Evolutionary conservation across 1,140 invertebrate genomes (phyloP).

Genomic region (Ericerus pela): DNA sequence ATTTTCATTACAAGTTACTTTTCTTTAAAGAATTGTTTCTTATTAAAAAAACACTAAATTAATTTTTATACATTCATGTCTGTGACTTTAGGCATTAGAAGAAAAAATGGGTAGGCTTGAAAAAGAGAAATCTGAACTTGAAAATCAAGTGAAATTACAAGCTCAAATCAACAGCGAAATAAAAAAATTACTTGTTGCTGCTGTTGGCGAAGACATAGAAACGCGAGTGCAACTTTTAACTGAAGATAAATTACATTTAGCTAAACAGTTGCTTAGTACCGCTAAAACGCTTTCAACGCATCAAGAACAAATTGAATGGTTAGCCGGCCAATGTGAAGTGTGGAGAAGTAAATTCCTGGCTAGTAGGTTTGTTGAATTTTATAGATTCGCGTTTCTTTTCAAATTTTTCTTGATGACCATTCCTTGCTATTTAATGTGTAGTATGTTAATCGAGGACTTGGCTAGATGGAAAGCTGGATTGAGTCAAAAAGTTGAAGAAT

Average conservation of each 20-base stretch:
- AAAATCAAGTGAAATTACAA: conserved; percentile 56
- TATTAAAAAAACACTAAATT: background rate
- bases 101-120: conserved; percentile 40
- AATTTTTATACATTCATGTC: conserved; percentile 4
- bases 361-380: conserved; percentile 44
- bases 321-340: conserved; percentile 84
- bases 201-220: conserved; percentile 84
- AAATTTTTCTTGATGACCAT: background rate
- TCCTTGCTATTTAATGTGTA: background rate
- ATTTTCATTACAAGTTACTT: background rate
- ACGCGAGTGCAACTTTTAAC: conserved; percentile 71
- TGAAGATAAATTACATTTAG: conserved; percentile 78
- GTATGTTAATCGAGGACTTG: conserved; percentile 62
- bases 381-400: background rate
- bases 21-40: background rate
- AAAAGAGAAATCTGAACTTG: conserved; percentile 45
- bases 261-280: conserved; percentile 66
- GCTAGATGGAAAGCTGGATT: conserved; percentile 67
- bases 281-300: conserved; percentile 68
- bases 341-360: conserved; percentile 92
- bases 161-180: conserved; percentile 74
- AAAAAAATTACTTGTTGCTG: conserved; percentile 81
- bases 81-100: conserved; percentile 28
- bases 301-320: conserved; percentile 80
- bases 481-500: conserved; percentile 25